Percentiles rank a stretch among this genome's conserved stretches.
Evolutionary conservation across 1,140 invertebrate species (phyloP).

Genomic region (Lasaia peninsularis): DNA sequence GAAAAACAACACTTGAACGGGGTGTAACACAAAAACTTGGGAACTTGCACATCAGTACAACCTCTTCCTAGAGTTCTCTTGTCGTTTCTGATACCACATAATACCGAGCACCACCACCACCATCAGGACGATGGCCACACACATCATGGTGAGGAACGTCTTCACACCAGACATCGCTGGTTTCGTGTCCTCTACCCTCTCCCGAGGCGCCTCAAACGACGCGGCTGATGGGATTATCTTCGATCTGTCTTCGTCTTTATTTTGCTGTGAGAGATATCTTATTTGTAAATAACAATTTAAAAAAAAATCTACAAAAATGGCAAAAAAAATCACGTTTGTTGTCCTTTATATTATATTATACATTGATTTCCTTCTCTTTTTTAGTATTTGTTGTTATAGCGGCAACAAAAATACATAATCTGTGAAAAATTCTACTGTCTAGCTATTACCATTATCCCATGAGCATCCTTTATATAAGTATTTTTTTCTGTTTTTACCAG

Average conservation of each 20-base stretch:
- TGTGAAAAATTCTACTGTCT: too few relatives aligned
- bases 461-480: too few relatives aligned
- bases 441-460: too few relatives aligned
- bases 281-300: neutral
- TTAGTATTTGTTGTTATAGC: too few relatives aligned
- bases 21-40: too few relatives aligned
- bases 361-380: too few relatives aligned
- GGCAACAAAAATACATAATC: too few relatives aligned
- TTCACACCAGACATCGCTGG: constrained; percentile 91
- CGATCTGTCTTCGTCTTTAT: constrained; percentile 83
- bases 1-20: neutral
- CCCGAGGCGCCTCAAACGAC: constrained; percentile 89
- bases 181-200: constrained; percentile 92
- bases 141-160: constrained; percentile 91
- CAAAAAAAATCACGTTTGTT: too few relatives aligned
- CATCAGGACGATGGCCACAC: constrained; percentile 86
- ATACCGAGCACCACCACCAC: constrained; percentile 90
- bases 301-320: constrained; percentile 17
- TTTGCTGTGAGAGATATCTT: constrained; percentile 73
- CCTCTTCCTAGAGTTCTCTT: constrained; percentile 92
- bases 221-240: constrained; percentile 88
- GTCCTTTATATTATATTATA: too few relatives aligned
- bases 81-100: constrained; percentile 94
- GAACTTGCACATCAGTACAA: constrained; percentile 83
- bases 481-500: too few relatives aligned